Base-by-base conservation (phyloP, 2,797 vertebrate species). In the Euthynnus affinis region DNA sequence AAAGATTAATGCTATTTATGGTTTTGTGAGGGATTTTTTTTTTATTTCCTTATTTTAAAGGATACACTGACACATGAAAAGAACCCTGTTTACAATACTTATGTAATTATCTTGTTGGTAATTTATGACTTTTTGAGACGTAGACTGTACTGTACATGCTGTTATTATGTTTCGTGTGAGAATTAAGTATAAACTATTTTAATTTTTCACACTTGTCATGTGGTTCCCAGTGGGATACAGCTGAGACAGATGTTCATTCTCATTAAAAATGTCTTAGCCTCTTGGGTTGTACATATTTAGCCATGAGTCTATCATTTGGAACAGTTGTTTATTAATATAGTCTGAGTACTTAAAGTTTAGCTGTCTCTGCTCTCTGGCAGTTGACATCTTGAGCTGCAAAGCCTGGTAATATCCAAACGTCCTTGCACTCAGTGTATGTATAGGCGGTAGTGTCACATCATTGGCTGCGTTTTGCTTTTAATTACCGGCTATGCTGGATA, bases 221-320 rank as follows among this genome's bases (percentile, higher is more conserved):
- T 72, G 65, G 49, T 61, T 90, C 84, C 88, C 87, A 61, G 81
- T 53, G 68, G 86, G 78, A 78, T 51, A 15, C 57, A 71, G 65
- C 71, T 52, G 42, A 86, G 80, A 83, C 90, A 91, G 89, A 89
- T 91, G 90, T 92, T 91, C 67, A 44, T 83, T 84, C 89, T 90
- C 88, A 91, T 92, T 90, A 91, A 91, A 91, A 89, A 59, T 56
- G 56, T 57, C 78, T 71, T 7, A 9, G 74, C 80, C 89, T 83
- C 89, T 74, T 79, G 90, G 80, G 90, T 74, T 15, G 82, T 86
- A 82, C 76, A 89, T 68, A 90, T 89, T 86, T 89, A 91, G 83
- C 80, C 74, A 76, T 18, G 57, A 85, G 71, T 88, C 78, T 42
- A 46, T 85, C 77, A 83, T 71, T 86, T 0, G 68, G 89, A 87